Conservation (phyloP, 2,797 vertebrate genomes). For the Anas georgica region DNA sequence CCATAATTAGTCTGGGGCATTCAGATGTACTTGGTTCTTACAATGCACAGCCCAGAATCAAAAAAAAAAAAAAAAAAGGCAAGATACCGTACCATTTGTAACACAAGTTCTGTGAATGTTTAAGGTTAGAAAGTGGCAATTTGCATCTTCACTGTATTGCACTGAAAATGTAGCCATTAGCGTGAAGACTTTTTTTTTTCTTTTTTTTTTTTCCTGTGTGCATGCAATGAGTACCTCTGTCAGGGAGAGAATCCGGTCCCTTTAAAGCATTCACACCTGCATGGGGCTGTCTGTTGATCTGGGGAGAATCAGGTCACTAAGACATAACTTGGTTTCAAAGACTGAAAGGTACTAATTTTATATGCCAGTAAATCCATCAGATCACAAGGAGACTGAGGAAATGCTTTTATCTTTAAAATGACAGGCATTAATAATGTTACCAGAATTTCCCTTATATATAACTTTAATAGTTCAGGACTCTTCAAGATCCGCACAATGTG, state of each 20-base stretch:
- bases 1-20: not conserved
- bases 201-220: not conserved
- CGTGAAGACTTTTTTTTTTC: not conserved
- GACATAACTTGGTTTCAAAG: conserved; percentile 63
- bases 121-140: not conserved
- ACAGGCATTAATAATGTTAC: conserved; percentile 76
- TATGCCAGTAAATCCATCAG: conserved; percentile 76
- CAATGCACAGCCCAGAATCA: not conserved
- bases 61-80: not conserved
- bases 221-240: fast-evolving
- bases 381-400: conserved; percentile 73
- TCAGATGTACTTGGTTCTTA: not conserved
- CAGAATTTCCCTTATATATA: conserved; percentile 68
- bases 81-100: not conserved
- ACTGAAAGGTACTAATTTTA: conserved; percentile 78
- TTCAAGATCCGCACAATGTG: conserved; percentile 26
- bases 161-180: not conserved
- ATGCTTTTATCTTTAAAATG: conserved; percentile 74
- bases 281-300: conserved; percentile 49
- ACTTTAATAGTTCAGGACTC: conserved; percentile 51
- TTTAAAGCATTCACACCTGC: conserved; percentile 30
- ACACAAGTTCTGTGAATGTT: not conserved
- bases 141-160: not conserved
- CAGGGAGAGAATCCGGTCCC: not conserved
- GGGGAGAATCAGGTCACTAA: conserved; percentile 71